Percentiles rank a stretch among this genome's conserved stretches.
These are phyloP conservation scores for Clostera curtula DNA, from an alignment of 2,888 invertebrate genomes.

Conservation along the genomic window DNA sequence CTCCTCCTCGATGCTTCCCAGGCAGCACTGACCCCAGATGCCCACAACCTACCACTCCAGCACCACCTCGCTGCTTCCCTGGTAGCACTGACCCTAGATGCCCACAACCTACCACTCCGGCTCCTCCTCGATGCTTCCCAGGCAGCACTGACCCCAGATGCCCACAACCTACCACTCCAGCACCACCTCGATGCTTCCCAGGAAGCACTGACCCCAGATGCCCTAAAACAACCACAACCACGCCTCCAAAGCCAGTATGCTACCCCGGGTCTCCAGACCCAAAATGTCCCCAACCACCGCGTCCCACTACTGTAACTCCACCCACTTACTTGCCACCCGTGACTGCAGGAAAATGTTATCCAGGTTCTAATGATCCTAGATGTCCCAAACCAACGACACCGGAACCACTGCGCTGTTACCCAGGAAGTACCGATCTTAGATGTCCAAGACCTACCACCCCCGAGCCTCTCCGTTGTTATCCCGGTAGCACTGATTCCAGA, in stretches of 20 bases:
- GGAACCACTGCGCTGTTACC: constrained; percentile 13
- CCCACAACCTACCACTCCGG: constrained; percentile 20
- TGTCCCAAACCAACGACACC: constrained; percentile 6
- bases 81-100: constrained; percentile 23
- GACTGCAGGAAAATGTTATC: constrained; percentile 21
- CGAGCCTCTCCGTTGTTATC: constrained; percentile 6
- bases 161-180: constrained; percentile 17
- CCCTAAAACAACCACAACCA: constrained; percentile 29
- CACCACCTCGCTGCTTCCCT: constrained; percentile 12
- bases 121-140: constrained; percentile 12
- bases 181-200: constrained; percentile 21
- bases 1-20: constrained; percentile 13
- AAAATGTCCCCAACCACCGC: constrained; percentile 25
- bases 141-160: constrained; percentile 26
- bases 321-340: constrained; percentile 18
- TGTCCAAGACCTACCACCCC: constrained; percentile 15
- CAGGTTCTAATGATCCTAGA: constrained; percentile 18
- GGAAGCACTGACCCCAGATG: constrained; percentile 22
- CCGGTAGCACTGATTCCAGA: constrained; percentile 25
- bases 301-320: constrained; percentile 4
- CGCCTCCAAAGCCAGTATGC: constrained; percentile 28
- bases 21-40: constrained; percentile 8
- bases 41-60: constrained; percentile 8
- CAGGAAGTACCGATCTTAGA: constrained; percentile 15
- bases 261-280: constrained; percentile 26